Percentiles rank a stretch among this genome's conserved stretches.
phyloP scores from a whole-genome alignment of 1,140 invertebrate genomes.

The Heliothis subflexa region DNA sequence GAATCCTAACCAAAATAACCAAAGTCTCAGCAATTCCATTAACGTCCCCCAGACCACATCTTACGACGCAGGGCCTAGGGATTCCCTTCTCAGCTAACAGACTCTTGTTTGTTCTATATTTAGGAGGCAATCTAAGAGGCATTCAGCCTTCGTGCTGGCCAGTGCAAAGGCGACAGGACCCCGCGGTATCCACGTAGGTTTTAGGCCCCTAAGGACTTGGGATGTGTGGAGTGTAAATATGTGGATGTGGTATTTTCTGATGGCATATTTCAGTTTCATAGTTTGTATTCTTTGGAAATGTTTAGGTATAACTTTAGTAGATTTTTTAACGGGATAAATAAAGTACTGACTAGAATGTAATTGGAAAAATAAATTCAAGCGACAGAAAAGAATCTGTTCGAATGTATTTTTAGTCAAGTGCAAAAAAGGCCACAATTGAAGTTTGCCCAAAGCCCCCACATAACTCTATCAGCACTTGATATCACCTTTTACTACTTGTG shows the following conservation, averaged over 20 bases:
- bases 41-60: constrained; percentile 61
- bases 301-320: too few relatives aligned
- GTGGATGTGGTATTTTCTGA: constrained; percentile 58
- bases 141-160: constrained; percentile 72
- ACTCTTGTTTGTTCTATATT: constrained; percentile 81
- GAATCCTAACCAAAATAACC: constrained; percentile 10
- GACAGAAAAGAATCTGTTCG: too few relatives aligned
- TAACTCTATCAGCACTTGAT: neutral
- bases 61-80: constrained; percentile 60
- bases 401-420: too few relatives aligned
- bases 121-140: constrained; percentile 83
- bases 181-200: constrained; percentile 67
- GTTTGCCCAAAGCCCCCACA: neutral
- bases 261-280: too few relatives aligned
- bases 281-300: too few relatives aligned
- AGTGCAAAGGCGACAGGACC: constrained; percentile 64
- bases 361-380: too few relatives aligned
- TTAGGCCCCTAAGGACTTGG: constrained; percentile 70
- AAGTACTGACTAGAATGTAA: too few relatives aligned
- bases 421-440: neutral
- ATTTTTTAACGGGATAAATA: too few relatives aligned
- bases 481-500: too few relatives aligned
- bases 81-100: constrained; percentile 80
- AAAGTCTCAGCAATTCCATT: constrained; percentile 69
- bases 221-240: constrained; percentile 50